Conservation (phyloP, 2,113 vertebrate genomes). For the Cynocephalus volans region DNA sequence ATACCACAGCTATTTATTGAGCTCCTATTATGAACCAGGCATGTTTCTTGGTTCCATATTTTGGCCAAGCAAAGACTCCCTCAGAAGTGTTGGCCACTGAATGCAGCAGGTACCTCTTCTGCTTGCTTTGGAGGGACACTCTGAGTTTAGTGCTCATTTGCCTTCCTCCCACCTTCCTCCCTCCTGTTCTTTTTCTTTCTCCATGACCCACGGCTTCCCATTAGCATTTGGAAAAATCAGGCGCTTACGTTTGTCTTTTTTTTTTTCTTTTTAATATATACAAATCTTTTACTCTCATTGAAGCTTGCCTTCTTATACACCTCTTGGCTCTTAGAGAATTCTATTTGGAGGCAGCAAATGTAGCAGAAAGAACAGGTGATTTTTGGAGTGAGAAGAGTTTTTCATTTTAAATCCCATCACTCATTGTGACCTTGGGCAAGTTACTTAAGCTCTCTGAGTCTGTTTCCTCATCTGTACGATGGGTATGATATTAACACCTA, state of each 20-base stretch:
- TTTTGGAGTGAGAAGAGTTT: neutral
- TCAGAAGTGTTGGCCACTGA: neutral
- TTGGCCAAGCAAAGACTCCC: neutral
- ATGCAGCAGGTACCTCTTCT: neutral
- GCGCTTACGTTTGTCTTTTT: neutral
- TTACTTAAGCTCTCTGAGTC: neutral
- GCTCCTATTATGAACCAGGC: neutral
- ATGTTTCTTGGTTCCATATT: neutral
- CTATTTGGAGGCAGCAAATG: neutral
- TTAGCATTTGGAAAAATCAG: neutral
- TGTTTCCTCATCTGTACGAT: neutral
- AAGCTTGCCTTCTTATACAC: neutral
- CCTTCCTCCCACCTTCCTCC: neutral
- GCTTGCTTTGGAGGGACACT: neutral
- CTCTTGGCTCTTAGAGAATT: neutral
- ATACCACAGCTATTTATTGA: neutral
- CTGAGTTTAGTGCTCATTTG: neutral
- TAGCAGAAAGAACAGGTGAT: neutral
- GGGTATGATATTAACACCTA: neutral
- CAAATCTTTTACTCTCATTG: neutral
- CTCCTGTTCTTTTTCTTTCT: neutral
- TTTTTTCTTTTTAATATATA: neutral
- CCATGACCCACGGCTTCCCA: neutral
- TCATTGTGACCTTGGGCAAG: neutral
- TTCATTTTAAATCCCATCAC: neutral